Conservation (phyloP, 2,113 vertebrate species). For the Potamarius usumacintae region DNA sequence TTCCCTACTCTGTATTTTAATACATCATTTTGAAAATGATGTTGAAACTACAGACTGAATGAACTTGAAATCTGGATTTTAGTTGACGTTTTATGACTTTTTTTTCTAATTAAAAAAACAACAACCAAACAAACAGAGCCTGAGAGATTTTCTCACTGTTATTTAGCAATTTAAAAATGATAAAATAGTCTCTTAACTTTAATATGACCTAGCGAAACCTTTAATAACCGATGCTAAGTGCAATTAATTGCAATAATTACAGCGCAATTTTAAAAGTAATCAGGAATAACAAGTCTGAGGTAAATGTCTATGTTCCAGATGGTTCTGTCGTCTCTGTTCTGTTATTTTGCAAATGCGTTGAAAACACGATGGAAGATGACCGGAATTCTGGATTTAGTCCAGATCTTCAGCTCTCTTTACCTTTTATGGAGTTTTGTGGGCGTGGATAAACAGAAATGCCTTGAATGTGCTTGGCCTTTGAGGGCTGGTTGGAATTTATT, state of each 20-base stretch:
- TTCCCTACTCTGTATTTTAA: not conserved
- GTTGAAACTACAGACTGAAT: not conserved
- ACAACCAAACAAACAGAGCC: not conserved
- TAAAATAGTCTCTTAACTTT: not conserved
- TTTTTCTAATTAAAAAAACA: too few relatives aligned
- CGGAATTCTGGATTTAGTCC: not conserved
- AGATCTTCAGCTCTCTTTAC: not conserved
- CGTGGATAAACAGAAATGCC: not conserved
- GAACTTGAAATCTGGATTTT: not conserved
- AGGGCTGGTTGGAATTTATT: not conserved
- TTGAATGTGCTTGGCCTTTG: not conserved
- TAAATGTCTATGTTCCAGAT: not conserved
- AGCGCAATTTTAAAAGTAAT: not conserved
- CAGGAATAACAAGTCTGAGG: not conserved
- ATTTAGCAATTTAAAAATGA: not conserved
- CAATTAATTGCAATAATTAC: not conserved
- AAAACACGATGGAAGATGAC: not conserved
- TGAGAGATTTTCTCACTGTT: not conserved
- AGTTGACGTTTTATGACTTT: not conserved
- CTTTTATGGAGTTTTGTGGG: not conserved
- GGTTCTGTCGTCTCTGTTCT: not conserved
- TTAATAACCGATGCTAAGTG: too few relatives aligned
- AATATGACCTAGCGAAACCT: too few relatives aligned
- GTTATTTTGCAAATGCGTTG: not conserved
- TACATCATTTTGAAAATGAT: not conserved